phyloP scores from a whole-genome alignment of 2,797 vertebrate species.

The Halcyon chelicuti region DNA sequence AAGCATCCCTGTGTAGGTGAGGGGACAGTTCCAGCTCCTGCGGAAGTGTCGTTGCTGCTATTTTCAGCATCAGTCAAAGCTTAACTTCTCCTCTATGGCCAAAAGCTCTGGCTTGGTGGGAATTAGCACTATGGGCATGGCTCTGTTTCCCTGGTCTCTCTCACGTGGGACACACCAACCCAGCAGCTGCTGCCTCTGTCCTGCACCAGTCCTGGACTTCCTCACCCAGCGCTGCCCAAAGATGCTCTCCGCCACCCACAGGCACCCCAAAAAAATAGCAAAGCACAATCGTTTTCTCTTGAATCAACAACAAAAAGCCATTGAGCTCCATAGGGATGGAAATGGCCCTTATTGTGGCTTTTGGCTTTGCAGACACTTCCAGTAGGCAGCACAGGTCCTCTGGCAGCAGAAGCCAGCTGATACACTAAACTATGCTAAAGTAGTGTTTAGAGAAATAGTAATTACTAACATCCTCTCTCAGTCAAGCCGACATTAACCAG shows the following conservation, averaged over 20 bases:
- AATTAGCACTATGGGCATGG: rapidly evolving
- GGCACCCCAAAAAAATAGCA: neutral
- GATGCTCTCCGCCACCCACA: rapidly evolving
- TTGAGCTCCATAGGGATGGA: neutral
- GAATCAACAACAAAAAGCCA: neutral
- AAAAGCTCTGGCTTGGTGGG: neutral
- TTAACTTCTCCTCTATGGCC: neutral
- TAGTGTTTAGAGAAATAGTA: slow-evolving; percentile 91
- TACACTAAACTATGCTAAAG: slow-evolving; percentile 87
- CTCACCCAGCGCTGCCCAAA: neutral
- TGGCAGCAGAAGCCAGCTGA: slow-evolving; percentile 84
- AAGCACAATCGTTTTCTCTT: neutral
- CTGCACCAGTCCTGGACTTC: neutral
- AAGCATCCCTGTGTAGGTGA: neutral
- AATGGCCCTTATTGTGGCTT: neutral
- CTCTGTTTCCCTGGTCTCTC: neutral
- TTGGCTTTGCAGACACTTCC: neutral
- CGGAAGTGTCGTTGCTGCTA: neutral
- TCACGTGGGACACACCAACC: neutral
- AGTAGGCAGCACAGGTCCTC: slow-evolving; percentile 53
- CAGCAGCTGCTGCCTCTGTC: neutral
- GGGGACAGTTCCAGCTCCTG: neutral
- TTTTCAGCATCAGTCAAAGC: neutral
- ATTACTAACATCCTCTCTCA: slow-evolving; percentile 92
- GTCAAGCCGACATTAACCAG: slow-evolving; percentile 88